A percentile compares a stretch with the other conserved stretches of the same genome.
Conservation (phyloP, 2,113 vertebrate genomes). For the Capra hircus region DNA sequence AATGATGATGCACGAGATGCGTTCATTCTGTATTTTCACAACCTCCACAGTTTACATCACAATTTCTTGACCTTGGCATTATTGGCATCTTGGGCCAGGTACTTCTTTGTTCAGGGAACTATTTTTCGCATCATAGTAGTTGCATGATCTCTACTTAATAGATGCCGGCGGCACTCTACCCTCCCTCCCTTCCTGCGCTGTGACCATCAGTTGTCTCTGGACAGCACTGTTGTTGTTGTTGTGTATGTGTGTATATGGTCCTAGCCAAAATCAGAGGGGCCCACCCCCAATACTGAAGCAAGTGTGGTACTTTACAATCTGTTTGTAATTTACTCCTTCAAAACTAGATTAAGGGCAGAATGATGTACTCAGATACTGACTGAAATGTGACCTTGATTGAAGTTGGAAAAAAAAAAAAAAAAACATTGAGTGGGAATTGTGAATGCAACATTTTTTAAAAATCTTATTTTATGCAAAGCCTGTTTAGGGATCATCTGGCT, state of each 20-base stretch:
- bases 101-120: background rate
- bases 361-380: background rate
- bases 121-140: background rate
- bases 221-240: background rate
- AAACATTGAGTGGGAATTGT: background rate
- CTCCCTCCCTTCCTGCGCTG: fast-evolving
- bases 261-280: background rate
- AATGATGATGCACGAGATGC: too few species aligned
- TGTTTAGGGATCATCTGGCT: background rate
- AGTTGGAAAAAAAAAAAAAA: background rate
- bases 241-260: background rate
- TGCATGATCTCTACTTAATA: background rate
- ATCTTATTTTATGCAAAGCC: background rate
- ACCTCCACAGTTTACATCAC: background rate
- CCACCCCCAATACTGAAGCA: background rate
- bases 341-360: background rate
- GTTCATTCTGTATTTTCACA: background rate
- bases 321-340: background rate
- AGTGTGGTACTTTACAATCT: background rate
- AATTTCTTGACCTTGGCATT: background rate
- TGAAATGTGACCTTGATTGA: background rate
- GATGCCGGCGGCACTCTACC: too few species aligned
- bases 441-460: background rate
- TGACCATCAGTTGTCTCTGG: background rate
- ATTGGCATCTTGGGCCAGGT: background rate